phyloP scores from a whole-genome alignment of 30 jellyfish, hydroid and myxozoan genomes.

The Aurelia coerulea region DNA sequence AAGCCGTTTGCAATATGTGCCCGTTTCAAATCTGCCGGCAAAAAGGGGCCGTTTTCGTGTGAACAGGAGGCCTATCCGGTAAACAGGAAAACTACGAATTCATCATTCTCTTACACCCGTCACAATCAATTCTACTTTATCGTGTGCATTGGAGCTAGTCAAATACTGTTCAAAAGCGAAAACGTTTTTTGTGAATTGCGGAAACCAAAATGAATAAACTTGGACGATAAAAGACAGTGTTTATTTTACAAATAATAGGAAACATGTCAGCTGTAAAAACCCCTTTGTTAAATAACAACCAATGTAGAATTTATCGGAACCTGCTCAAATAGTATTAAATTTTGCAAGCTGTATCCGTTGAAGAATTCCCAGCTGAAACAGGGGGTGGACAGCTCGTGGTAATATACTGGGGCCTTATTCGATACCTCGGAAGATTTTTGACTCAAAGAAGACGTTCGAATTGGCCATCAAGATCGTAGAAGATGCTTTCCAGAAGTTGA shows the following conservation, averaged over 20 bases:
- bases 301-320: neutral
- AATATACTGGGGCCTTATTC: too few relatives aligned
- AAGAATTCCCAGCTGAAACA: neutral
- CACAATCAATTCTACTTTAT: too few relatives aligned
- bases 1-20: too few relatives aligned
- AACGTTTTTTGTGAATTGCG: slow-evolving; percentile 18
- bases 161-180: slow-evolving; percentile 13
- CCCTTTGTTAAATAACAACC: slow-evolving; percentile 31
- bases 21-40: too few relatives aligned
- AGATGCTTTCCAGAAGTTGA: neutral
- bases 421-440: neutral
- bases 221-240: slow-evolving; percentile 16
- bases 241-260: slow-evolving; percentile 38
- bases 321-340: neutral
- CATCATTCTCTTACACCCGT: too few relatives aligned
- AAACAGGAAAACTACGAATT: too few relatives aligned
- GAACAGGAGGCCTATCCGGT: too few relatives aligned
- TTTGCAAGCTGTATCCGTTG: neutral
- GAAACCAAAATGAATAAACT: slow-evolving; percentile 17
- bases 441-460: neutral
- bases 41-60: too few relatives aligned
- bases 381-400: too few relatives aligned
- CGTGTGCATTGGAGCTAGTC: neutral
- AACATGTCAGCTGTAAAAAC: slow-evolving; percentile 49
- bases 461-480: neutral